Percentiles rank a stretch among this genome's conserved stretches.
phyloP scores from a whole-genome alignment of 1,140 invertebrate genomes.

The Lordiphosa mommai region DNA sequence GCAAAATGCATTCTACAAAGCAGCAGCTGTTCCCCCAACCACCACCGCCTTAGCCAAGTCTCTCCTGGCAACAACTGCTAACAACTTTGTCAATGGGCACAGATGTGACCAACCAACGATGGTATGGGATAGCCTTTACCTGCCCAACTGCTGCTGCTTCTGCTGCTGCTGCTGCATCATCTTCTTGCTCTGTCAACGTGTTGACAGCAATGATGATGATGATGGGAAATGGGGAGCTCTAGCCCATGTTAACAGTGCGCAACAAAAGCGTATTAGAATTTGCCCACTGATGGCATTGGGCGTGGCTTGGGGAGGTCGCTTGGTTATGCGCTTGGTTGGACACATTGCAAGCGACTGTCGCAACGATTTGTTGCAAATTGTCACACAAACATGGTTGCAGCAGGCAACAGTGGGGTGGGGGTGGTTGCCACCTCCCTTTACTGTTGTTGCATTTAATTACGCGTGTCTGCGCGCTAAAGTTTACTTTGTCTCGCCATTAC shows the following conservation, averaged over 20 bases:
- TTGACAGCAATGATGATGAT: slow-evolving; percentile 61
- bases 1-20: slow-evolving; percentile 27
- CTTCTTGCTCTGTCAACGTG: slow-evolving; percentile 49
- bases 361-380: slow-evolving; percentile 74
- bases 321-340: slow-evolving; percentile 46
- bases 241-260: slow-evolving; percentile 61
- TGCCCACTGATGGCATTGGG: slow-evolving; percentile 6
- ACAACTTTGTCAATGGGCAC: slow-evolving; percentile 62
- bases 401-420: background rate
- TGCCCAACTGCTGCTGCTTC: slow-evolving; percentile 6
- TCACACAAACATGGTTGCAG: slow-evolving; percentile 24
- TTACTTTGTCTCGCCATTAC: slow-evolving; percentile 66
- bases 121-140: slow-evolving; percentile 12
- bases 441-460: slow-evolving; percentile 75
- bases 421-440: slow-evolving; percentile 17
- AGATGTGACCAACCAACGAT: slow-evolving; percentile 42
- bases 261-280: slow-evolving; percentile 67
- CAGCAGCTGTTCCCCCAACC: slow-evolving; percentile 24
- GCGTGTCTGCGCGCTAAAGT: slow-evolving; percentile 63
- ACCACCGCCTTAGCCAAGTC: background rate
- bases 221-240: slow-evolving; percentile 10
- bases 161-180: background rate
- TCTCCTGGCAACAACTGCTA: slow-evolving; percentile 40
- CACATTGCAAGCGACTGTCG: slow-evolving; percentile 48
- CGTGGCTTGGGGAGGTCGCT: slow-evolving; percentile 22